Percentiles rank a stretch among this genome's conserved stretches.
These are phyloP conservation scores for Pseudomyrmex flavicornis DNA, from an alignment of 1,140 invertebrate species.

Conservation along the genomic window DNA sequence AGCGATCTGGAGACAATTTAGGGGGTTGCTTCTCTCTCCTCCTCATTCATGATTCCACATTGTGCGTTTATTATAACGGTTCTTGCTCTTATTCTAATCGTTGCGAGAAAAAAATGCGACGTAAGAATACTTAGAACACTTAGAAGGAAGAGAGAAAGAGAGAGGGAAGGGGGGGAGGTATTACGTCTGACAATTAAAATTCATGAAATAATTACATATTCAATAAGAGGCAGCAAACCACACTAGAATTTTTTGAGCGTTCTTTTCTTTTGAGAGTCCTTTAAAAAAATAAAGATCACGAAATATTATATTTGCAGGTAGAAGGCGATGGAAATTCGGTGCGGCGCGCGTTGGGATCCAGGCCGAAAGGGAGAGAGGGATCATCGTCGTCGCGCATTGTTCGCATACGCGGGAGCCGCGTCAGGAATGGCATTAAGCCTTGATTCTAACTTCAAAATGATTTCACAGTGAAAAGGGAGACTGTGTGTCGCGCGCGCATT, in stretches of 20 bases:
- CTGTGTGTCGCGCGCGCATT: conserved; percentile 37
- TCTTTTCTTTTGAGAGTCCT: not conserved
- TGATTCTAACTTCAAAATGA: conserved; percentile 76
- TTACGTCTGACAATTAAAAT: not conserved
- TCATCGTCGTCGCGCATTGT: conserved; percentile 72
- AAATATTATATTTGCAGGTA: conserved; percentile 64
- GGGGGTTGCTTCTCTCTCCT: conserved; percentile 39
- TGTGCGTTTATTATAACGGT: conserved; percentile 2
- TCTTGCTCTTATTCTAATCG: no score
- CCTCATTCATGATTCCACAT: conserved; percentile 29
- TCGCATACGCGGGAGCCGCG: conserved; percentile 63
- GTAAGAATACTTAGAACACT: no score
- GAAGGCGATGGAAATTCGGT: conserved; percentile 52
- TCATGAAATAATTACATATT: conserved; percentile 63
- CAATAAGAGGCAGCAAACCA: conserved; percentile 9
- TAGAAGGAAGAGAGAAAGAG: no score
- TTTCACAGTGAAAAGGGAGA: conserved; percentile 53
- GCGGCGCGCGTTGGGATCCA: conserved; percentile 62
- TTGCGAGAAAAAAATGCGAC: no score
- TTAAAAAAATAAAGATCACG: conserved; percentile 15
- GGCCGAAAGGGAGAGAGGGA: conserved; percentile 64
- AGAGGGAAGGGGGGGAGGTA: no score
- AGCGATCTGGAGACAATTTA: conserved; percentile 52
- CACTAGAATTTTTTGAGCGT: not conserved
- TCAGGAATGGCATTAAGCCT: conserved; percentile 66